Evolutionary conservation across 1,140 invertebrate species (phyloP).

Genomic region (Trinorchestia longiramus): DNA sequence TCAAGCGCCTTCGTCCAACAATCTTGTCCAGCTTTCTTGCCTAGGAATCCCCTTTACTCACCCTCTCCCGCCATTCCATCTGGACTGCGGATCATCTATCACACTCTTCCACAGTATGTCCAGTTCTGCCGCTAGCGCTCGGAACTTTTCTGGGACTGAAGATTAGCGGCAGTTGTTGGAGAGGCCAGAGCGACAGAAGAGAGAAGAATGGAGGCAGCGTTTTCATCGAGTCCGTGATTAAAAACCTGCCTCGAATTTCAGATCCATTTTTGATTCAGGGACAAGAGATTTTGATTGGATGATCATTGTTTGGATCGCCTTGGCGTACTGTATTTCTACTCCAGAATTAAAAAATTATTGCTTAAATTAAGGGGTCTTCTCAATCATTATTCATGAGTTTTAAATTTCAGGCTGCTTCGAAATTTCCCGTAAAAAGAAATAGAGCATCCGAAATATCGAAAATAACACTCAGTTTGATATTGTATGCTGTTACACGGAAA

Average conservation of each 20-base stretch:
- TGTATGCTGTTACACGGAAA: too few relatives aligned
- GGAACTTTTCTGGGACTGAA: neutral
- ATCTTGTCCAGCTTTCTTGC: neutral
- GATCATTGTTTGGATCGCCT: neutral
- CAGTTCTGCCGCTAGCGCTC: neutral
- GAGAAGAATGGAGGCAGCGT: neutral
- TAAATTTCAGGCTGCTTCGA: too few relatives aligned
- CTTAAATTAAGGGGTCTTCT: too few relatives aligned
- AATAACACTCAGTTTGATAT: too few relatives aligned
- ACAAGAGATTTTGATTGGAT: neutral
- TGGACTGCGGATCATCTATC: neutral
- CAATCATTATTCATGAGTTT: too few relatives aligned
- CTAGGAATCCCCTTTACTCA: neutral
- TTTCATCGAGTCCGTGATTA: neutral
- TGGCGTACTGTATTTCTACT: neutral
- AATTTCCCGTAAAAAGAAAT: too few relatives aligned
- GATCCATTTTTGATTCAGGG: neutral
- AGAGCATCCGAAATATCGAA: too few relatives aligned
- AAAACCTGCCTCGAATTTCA: neutral
- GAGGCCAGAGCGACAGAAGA: neutral
- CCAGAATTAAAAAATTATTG: too few relatives aligned
- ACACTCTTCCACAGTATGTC: neutral
- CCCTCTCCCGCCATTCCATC: neutral
- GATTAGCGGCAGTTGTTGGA: slow-evolving; percentile 6
- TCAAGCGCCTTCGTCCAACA: neutral